Base-by-base conservation (phyloP, 2,797 vertebrate species). In the Pristis pectinata region DNA sequence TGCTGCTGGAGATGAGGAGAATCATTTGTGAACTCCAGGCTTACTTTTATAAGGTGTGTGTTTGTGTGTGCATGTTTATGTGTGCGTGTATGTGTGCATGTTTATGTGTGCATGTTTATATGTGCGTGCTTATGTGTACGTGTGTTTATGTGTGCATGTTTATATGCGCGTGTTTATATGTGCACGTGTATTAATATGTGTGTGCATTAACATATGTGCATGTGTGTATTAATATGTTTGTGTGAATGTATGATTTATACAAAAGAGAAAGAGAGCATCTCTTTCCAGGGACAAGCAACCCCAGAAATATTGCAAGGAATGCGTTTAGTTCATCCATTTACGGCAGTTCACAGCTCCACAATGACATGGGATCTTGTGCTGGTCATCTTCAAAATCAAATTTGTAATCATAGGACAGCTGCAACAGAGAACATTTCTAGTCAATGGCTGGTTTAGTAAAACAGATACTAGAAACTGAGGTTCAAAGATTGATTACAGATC, bases 361-460 rank as follows among this genome's bases (percentile, higher is more conserved):
- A 97, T 99, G 98, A 97, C 99, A 99, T 74, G 98, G 98, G 89
- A 98, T 98, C 97, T 99, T 99, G 97, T 98, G 98, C 97, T 98
- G 98, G 97, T 98, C 98, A n/a, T 98, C 98, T 96, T 97, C 97
- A 80, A 98, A 97, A 97, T 98, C 98, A 94, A 99, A 99, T 97
- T 99, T 99, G 94, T 99, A 99, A 97, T 99, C 98, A 0, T 99
- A 99, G 97, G 98, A 99, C 95, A 99, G 98, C 99, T 99, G 97
- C 11, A 96, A 96, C 94, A 94, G 94, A 95, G 0, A 94, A 94
- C 9, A 79, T 34, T 72, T 19, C 92, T 56, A 10, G 2, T 94
- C 92, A 94, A 24, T 94, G 70, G 72, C 49, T 94, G 19, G 1
- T 19, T 76, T 49, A 17, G 70, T 53, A 94, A 74, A 76, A 94